Percentiles rank a stretch among this genome's conserved stretches.
Conservation (phyloP, 1,140 invertebrate species). For the Drosophila ficusphila region DNA sequence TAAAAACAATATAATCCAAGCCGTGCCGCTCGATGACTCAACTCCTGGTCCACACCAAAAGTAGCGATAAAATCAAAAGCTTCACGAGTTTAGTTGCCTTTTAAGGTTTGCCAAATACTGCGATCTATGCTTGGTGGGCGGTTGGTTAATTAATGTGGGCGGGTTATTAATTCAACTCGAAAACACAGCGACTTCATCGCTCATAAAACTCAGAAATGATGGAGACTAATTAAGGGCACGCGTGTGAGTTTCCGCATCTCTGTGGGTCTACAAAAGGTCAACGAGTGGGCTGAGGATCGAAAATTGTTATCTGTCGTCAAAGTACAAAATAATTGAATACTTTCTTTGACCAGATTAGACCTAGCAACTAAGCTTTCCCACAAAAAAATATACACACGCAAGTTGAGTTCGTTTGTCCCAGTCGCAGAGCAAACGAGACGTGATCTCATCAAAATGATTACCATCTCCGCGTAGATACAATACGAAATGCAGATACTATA, state of each 20-base stretch:
- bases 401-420: constrained; percentile 25
- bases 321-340: constrained; percentile 9
- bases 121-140: constrained; percentile 49
- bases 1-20: constrained; percentile 33
- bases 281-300: constrained; percentile 27
- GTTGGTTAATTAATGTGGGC: constrained; percentile 63
- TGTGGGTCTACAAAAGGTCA: constrained; percentile 44
- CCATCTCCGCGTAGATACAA: constrained; percentile 39
- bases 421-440: constrained; percentile 24
- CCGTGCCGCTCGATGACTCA: constrained; percentile 48
- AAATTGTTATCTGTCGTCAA: neutral
- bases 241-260: constrained; percentile 34
- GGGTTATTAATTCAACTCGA: constrained; percentile 53
- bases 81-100: constrained; percentile 15
- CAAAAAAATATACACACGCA: constrained; percentile 3
- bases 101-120: constrained; percentile 37
- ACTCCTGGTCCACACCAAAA: constrained; percentile 51
- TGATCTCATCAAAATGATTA: constrained; percentile 59
- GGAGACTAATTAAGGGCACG: constrained; percentile 65
- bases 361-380: constrained; percentile 8
- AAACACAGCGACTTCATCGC: constrained; percentile 28
- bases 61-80: constrained; percentile 25
- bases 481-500: constrained; percentile 19
- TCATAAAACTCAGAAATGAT: constrained; percentile 31
- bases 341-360: constrained; percentile 16